Percentiles rank a stretch among this genome's conserved stretches.
Evolutionary conservation across 1,140 invertebrate genomes (phyloP).

Genomic region (Patella vulgata): DNA sequence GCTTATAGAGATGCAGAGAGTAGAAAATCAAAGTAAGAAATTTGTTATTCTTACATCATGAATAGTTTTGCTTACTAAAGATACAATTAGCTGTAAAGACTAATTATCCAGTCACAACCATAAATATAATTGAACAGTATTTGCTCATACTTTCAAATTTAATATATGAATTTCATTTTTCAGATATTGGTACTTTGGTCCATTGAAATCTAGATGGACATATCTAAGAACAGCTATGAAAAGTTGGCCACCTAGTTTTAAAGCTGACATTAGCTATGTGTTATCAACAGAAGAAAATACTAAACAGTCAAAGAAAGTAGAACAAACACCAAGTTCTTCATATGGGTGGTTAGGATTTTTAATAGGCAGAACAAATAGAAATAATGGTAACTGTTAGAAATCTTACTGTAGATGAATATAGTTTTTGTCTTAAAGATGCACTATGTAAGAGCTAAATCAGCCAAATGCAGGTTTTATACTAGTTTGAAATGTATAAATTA

Average conservation of each 20-base stretch:
- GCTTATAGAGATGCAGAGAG: conserved; percentile 81
- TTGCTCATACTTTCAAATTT: no score
- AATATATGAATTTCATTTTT: no score
- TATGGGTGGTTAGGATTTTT: conserved; percentile 44
- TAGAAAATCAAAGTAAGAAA: conserved; percentile 68
- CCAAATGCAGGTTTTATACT: no score
- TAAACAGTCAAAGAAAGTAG: conserved; percentile 9
- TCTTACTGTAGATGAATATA: background rate
- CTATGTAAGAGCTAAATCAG: no score
- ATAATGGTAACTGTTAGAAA: background rate
- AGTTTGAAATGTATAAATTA: no score
- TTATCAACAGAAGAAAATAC: conserved; percentile 47
- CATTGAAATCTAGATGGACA: conserved; percentile 77
- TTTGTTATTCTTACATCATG: no score
- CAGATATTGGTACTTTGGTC: conserved; percentile 87
- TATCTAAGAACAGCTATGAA: conserved; percentile 78
- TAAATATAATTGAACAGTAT: no score
- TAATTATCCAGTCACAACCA: background rate
- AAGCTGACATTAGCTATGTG: conserved; percentile 78
- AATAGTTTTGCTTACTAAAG: background rate
- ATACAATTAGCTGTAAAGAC: no score
- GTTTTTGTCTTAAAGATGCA: background rate
- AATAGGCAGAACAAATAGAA: conserved; percentile 25
- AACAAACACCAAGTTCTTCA: conserved; percentile 2
- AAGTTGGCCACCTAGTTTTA: conserved; percentile 73